Percentiles rank a stretch among this genome's conserved stretches.
Evolutionary conservation across 2,888 invertebrate genomes (phyloP).

Genomic region (Hyposoter dolosus): DNA sequence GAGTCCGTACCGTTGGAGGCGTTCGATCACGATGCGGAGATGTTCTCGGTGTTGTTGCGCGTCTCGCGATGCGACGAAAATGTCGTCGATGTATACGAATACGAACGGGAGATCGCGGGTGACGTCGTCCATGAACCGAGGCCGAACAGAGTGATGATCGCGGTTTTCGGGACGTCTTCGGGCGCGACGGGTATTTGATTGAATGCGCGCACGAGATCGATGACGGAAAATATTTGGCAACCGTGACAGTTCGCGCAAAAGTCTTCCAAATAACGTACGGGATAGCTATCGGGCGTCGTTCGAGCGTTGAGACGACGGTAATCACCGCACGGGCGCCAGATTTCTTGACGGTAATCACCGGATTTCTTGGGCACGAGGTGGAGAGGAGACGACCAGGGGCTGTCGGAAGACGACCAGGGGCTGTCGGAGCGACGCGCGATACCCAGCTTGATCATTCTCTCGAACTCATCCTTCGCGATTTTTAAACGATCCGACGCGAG

Average conservation of each 20-base stretch:
- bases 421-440: background rate
- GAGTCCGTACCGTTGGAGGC: background rate
- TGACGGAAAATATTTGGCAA: background rate
- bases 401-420: background rate
- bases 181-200: conserved; percentile 4
- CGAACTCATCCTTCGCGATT: background rate
- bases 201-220: background rate
- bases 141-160: background rate
- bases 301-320: background rate
- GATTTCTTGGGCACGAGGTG: conserved; percentile 1
- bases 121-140: background rate
- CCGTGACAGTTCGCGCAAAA: conserved; percentile 4
- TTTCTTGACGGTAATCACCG: no score
- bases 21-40: background rate
- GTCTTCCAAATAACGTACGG: background rate
- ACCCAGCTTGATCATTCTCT: conserved; percentile 12
- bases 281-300: background rate
- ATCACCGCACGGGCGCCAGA: conserved; percentile 13
- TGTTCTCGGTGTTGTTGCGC: background rate
- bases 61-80: background rate
- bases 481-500: conserved; percentile 8
- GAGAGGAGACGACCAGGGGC: no score
- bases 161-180: background rate
- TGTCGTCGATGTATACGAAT: background rate
- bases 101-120: background rate